phyloP scores from a whole-genome alignment of 2,888 invertebrate species.

The Subacronicta megacephala region DNA sequence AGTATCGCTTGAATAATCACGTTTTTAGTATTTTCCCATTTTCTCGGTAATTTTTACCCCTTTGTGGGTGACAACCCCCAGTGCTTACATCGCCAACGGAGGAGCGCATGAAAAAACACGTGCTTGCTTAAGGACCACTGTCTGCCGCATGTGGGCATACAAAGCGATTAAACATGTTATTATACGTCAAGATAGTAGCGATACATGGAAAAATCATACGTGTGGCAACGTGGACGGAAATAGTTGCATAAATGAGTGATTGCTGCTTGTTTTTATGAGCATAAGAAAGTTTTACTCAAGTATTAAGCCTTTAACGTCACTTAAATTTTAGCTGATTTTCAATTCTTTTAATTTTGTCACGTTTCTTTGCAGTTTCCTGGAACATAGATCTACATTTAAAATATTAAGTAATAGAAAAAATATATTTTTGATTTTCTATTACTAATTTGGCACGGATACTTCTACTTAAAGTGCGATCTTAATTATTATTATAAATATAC shows the following conservation, averaged over 20 bases:
- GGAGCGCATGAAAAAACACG: slow-evolving; percentile 67
- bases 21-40: slow-evolving; percentile 15
- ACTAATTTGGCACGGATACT: too few relatives aligned
- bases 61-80: slow-evolving; percentile 23
- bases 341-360: neutral
- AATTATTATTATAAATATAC: too few relatives aligned
- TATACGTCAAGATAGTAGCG: slow-evolving; percentile 20
- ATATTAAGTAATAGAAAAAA: too few relatives aligned
- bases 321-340: neutral
- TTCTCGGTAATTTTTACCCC: slow-evolving; percentile 35
- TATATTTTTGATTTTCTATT: too few relatives aligned
- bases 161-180: slow-evolving; percentile 35
- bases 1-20: too few relatives aligned
- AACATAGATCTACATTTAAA: neutral
- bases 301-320: too few relatives aligned
- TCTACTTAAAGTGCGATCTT: too few relatives aligned
- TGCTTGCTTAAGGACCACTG: slow-evolving; percentile 61
- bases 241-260: slow-evolving; percentile 1
- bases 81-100: slow-evolving; percentile 10
- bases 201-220: slow-evolving; percentile 15
- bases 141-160: slow-evolving; percentile 60
- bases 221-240: slow-evolving; percentile 5
- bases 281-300: too few relatives aligned
- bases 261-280: neutral
- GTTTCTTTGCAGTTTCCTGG: neutral